Evolutionary conservation across 2,888 invertebrate species (phyloP), one percentile per base, ranked within the genome.

Genomic region (Lissocephala sabroskyi): DNA sequence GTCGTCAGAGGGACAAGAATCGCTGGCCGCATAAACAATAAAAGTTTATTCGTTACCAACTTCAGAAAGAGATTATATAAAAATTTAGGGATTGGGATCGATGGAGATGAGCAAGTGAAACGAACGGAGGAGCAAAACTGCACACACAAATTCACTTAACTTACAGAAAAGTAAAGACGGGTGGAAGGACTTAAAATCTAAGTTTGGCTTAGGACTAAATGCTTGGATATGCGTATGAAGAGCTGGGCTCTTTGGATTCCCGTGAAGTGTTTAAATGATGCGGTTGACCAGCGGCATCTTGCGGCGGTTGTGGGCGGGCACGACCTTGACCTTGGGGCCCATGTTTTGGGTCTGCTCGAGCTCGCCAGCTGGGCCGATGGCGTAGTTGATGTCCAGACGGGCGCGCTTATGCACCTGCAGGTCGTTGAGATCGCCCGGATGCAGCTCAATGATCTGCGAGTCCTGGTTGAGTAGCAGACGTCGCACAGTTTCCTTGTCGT

Each of bases 231-330:
- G 36, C 26, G 13, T 44, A 11, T 6, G 28, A 14, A 7, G 11
- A 16, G 16, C 4, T 3, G 23, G 23, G 23, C n/a, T n/a, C n/a
- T n/a, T n/a, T n/a, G n/a, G n/a, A n/a, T n/a, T n/a, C n/a, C n/a
- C n/a, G 3, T 23, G 23, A 23, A 23, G 26, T 45, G 29, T 47
- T 75, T 82, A 84, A 45, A 82, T 83, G 64, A 85, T 85, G 53
- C 86, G 79, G 82, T 89, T 89, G 49, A 89, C 88, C 63, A 89
- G 86, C 45, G 89, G 88, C 68, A 89, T 89, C 85, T 89, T 89
- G 64, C 89, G 86, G 62, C 89, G 85, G 81, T 86, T 88, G 6
- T 88, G 87, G 86, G 88, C 61, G 62, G 64, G 43, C 36, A 58
- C 56, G 39, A 71, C 71, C 36, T 74, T 73, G 1, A 73, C 71